phyloP scores from a whole-genome alignment of 2,888 invertebrate genomes.

The Ephialtes manifestator region DNA sequence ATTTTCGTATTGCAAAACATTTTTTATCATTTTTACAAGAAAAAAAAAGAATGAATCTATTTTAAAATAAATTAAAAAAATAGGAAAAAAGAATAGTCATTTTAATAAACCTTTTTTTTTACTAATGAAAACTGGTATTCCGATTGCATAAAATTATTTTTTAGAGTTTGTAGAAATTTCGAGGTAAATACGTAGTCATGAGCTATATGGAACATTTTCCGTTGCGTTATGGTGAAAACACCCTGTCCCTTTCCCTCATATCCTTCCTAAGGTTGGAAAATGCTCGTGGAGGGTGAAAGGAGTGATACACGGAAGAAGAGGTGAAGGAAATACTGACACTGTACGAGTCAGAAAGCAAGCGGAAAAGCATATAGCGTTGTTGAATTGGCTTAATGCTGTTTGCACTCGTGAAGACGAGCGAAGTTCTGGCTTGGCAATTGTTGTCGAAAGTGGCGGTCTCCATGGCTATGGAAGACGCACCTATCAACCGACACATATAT shows the following conservation, averaged over 20 bases:
- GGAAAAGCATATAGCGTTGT: slow-evolving; percentile 18
- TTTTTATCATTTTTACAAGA: too few species aligned
- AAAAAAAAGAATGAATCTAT: too few species aligned
- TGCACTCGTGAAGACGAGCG: slow-evolving; percentile 19
- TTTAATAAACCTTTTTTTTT: too few species aligned
- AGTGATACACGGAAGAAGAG: slow-evolving; percentile 2
- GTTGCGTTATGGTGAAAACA: slow-evolving; percentile 19
- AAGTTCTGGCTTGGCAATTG: slow-evolving; percentile 49
- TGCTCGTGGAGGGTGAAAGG: background rate
- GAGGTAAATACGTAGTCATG: background rate
- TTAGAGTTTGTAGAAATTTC: background rate
- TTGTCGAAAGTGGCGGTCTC: slow-evolving; percentile 47
- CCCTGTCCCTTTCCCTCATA: background rate
- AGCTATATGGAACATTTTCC: background rate
- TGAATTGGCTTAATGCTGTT: slow-evolving; percentile 37
- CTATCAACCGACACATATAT: slow-evolving; percentile 18
- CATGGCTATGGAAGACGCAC: slow-evolving; percentile 46
- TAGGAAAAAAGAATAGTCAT: too few species aligned
- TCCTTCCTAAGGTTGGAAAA: background rate
- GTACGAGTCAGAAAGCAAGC: slow-evolving; percentile 11
- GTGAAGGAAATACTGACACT: slow-evolving; percentile 31
- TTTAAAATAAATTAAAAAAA: too few species aligned
- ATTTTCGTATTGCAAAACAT: too few species aligned
- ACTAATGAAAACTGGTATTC: too few species aligned
- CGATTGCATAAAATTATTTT: too few species aligned